These are phyloP conservation scores for Smutsia gigantea DNA, from an alignment of 2,797 vertebrate species.

Conservation along the genomic window DNA sequence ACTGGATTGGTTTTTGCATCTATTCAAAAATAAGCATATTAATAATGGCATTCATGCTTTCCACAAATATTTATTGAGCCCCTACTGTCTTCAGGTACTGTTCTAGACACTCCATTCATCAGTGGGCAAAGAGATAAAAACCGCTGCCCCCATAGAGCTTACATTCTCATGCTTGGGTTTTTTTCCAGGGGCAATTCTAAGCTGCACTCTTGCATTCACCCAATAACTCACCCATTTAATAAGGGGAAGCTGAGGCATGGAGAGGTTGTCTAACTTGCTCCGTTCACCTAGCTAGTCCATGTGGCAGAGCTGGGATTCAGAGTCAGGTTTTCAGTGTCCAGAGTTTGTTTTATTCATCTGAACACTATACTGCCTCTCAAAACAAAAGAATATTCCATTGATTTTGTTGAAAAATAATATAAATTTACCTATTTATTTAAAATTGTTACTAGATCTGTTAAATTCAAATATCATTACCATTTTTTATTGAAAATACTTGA, in stretches of 20 bases:
- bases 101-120: neutral
- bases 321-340: neutral
- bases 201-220: neutral
- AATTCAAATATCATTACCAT: neutral
- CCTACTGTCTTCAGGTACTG: neutral
- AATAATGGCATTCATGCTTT: neutral
- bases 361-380: constrained; percentile 18
- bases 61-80: neutral
- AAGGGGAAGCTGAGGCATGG: neutral
- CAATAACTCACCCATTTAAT: neutral
- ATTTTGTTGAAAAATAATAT: constrained; percentile 20
- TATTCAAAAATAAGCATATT: neutral
- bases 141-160: neutral
- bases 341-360: constrained; percentile 2
- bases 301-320: neutral
- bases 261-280: neutral
- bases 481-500: constrained; percentile 27
- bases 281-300: neutral
- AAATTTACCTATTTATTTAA: neutral
- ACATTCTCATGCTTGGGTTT: neutral
- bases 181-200: neutral
- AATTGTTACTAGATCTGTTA: constrained; percentile 33
- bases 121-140: neutral
- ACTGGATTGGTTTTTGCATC: neutral
- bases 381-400: constrained; percentile 37